Evolutionary conservation across 2,797 vertebrate genomes (phyloP).

Genomic region (Paratrypauchen microcephalus): DNA sequence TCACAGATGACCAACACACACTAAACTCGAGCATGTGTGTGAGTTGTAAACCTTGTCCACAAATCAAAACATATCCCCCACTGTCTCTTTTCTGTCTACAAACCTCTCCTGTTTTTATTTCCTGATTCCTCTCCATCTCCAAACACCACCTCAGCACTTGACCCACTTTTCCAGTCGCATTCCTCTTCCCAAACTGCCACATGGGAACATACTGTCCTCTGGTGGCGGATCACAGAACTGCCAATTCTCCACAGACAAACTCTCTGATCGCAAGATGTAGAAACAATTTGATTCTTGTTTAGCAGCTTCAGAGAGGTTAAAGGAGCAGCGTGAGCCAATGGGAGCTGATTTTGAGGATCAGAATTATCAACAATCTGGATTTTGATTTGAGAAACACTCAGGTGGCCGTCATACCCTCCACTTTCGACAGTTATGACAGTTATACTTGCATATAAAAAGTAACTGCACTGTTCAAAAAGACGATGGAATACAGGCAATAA

Average conservation of each 20-base stretch:
- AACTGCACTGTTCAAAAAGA: too few relatives aligned
- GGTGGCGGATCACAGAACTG: constrained; percentile 54
- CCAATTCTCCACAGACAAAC: constrained; percentile 83
- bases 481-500: too few relatives aligned
- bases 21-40: constrained; percentile 26
- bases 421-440: constrained; percentile 84
- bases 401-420: constrained; percentile 90
- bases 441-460: background rate
- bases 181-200: constrained; percentile 83
- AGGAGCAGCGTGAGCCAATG: constrained; percentile 84
- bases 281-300: constrained; percentile 76
- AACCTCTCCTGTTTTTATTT: background rate
- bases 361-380: constrained; percentile 57
- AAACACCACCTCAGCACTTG: background rate
- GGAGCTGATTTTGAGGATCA: constrained; percentile 27
- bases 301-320: constrained; percentile 83
- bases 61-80: constrained; percentile 78
- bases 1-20: background rate
- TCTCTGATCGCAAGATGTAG: constrained; percentile 89
- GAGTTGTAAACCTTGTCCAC: constrained; percentile 88
- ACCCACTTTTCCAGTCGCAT: constrained; percentile 18
- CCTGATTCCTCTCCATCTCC: background rate
- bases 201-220: constrained; percentile 81
- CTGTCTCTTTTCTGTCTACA: background rate
- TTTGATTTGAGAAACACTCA: constrained; percentile 77